Evolutionary conservation across 2,888 invertebrate genomes (phyloP), one percentile per base, ranked within the genome.

Genomic region (Phlogophora meticulosa): DNA sequence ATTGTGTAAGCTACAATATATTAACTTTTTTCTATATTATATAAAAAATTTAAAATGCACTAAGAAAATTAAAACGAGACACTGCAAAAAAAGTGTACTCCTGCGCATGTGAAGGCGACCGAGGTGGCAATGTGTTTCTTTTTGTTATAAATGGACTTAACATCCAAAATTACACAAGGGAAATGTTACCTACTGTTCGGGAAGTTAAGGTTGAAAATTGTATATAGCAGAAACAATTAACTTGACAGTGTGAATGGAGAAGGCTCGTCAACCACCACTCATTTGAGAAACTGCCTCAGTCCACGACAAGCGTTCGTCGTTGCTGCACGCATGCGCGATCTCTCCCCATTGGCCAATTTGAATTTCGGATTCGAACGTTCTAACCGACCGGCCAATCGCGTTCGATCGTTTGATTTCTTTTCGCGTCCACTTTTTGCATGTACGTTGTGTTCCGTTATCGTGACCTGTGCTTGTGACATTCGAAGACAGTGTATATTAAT

Each of bases 71-170:
- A 85, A 91, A 91, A 89, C 82, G 78, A 89, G 85, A 84, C 84
- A 81, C 87, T 86, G 92, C 92, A 93, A 93, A 94, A n/a, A 92
- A 94, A 93, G 76, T 88, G 83, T 87, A 92, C 92, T 93, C 92
- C 85, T 89, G 93, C 92, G 91, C 93, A 93, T 93, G 88, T 92
- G 93, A 94, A 94, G 94, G 94, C 92, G 87, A 94, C 86, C 90
- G 89, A 94, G 92, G 93, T 94, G 92, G 89, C 90, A 92, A 87
- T 88, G 82, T 76, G 59, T 84, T 75, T 74, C 48, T 61, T 38
- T 53, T 45, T 63, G 15, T 17, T 28, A 40, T 22, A 80, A 86
- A 91, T 88, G 38, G 83, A 36, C 80, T 9, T 83, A 90, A 85
- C 46, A 40, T 67, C 76, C 75, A 67, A 62, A 40, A 40, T 32